Conservation (phyloP, 2,888 invertebrate genomes). For the Ichneumoninae sp. region DNA sequence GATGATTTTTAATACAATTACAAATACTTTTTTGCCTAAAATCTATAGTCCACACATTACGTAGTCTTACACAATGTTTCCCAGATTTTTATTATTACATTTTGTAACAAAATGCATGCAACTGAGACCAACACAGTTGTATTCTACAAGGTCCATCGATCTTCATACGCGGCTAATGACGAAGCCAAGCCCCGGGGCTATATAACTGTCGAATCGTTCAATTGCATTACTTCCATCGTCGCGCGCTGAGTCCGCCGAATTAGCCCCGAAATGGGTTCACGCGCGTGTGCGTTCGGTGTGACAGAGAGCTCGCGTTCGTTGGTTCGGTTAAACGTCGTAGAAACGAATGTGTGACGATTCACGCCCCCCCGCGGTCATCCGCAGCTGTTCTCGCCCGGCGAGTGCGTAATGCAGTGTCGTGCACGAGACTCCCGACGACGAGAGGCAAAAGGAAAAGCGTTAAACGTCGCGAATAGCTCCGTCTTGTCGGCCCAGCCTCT, state of each 20-base stretch:
- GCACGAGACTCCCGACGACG: conserved; percentile 7
- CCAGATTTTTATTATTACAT: not conserved
- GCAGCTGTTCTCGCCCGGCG: conserved; percentile 57
- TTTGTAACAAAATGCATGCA: not conserved
- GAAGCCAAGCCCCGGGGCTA: conserved; percentile 65
- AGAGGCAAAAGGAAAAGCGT: conserved; percentile 8
- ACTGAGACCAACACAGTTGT: not conserved
- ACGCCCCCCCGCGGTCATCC: conserved; percentile 64
- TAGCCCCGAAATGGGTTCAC: conserved; percentile 43
- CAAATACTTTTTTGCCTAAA: too few species aligned
- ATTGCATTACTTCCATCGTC: conserved; percentile 76
- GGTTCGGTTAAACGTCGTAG: conserved; percentile 38
- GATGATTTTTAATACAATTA: too few species aligned
- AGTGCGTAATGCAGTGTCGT: conserved; percentile 29
- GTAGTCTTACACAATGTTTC: too few species aligned
- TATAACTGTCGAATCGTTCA: conserved; percentile 67
- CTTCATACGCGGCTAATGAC: conserved; percentile 36
- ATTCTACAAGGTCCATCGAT: not conserved
- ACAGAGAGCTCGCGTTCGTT: conserved; percentile 1
- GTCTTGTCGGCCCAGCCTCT: conserved; percentile 19
- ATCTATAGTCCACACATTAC: too few species aligned
- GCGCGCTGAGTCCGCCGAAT: conserved; percentile 44
- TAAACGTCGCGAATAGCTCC: conserved; percentile 37
- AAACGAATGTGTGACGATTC: conserved; percentile 42
- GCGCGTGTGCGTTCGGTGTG: conserved; percentile 24